Evolutionary conservation across 1,140 invertebrate species (phyloP).

Genomic region (Heterodera schachtii): DNA sequence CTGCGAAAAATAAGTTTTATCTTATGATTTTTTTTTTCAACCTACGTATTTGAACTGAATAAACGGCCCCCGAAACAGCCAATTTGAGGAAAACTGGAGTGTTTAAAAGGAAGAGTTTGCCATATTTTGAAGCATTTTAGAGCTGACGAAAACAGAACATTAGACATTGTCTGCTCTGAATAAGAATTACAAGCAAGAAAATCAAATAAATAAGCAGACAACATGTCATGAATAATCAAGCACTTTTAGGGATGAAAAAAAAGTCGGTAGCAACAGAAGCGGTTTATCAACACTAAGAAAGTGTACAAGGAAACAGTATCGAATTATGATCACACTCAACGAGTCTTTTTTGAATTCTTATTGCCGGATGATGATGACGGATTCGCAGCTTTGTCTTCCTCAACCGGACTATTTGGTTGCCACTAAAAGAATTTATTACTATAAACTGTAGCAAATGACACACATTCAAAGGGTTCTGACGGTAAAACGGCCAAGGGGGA

Average conservation of each 20-base stretch:
- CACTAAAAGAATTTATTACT: constrained; percentile 37
- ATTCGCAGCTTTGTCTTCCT: constrained; percentile 17
- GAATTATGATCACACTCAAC: constrained; percentile 23
- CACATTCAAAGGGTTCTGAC: constrained; percentile 49
- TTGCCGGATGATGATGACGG: constrained; percentile 8
- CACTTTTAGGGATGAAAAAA: background rate
- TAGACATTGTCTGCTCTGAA: background rate
- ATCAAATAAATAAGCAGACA: too few species aligned
- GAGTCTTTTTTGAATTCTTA: constrained; percentile 38
- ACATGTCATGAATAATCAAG: too few species aligned
- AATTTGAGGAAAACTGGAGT: background rate
- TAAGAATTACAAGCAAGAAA: background rate
- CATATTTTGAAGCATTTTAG: background rate
- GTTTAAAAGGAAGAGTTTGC: background rate
- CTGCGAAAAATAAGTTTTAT: background rate
- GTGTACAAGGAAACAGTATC: background rate
- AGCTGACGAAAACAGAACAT: background rate
- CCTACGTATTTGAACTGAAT: background rate
- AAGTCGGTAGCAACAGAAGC: background rate
- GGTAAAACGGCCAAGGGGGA: constrained; percentile 56
- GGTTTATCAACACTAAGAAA: constrained; percentile 22
- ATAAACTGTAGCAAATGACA: background rate
- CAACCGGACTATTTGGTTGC: constrained; percentile 36
- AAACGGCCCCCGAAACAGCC: background rate
- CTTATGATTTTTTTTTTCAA: background rate